A percentile compares a stretch with the other conserved stretches of the same genome.
Conservation (phyloP, 1,140 invertebrate genomes). For the Atopsyche davidsoni region DNA sequence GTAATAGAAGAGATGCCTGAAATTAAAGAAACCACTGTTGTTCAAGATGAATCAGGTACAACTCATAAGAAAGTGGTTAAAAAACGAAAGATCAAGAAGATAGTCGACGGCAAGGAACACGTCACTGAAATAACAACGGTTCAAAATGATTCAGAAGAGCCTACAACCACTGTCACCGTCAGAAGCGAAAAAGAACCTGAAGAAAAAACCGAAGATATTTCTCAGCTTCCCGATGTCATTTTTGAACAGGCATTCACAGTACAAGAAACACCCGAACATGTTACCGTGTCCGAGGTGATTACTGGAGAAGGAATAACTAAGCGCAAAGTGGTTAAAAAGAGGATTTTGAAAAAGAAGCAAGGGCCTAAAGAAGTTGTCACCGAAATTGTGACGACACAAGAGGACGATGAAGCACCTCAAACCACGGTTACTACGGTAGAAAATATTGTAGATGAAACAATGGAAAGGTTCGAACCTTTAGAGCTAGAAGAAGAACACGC, state of each 20-base stretch:
- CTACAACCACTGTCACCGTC: constrained; percentile 14
- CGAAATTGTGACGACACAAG: constrained; percentile 30
- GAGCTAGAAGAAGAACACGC: background rate
- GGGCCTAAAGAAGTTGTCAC: constrained; percentile 34
- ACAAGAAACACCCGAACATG: constrained; percentile 30
- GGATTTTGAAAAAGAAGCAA: constrained; percentile 33
- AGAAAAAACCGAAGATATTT: constrained; percentile 9
- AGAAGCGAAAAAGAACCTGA: constrained; percentile 12
- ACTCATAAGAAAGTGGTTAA: constrained; percentile 31
- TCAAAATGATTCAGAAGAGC: constrained; percentile 24
- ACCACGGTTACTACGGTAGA: constrained; percentile 28
- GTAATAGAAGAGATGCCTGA: constrained; percentile 16
- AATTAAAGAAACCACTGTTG: constrained; percentile 24
- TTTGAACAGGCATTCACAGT: constrained; percentile 5
- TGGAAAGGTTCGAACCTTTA: constrained; percentile 3
- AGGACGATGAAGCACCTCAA: constrained; percentile 28
- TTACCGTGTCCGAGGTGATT: constrained; percentile 24
- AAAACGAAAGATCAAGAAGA: constrained; percentile 36
- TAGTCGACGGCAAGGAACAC: constrained; percentile 29
- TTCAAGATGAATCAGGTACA: constrained; percentile 26
- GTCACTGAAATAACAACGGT: constrained; percentile 34
- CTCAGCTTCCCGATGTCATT: background rate
- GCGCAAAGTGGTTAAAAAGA: constrained; percentile 32
- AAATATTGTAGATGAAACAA: constrained; percentile 20
- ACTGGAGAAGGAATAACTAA: constrained; percentile 32